Evolutionary conservation across 1,140 invertebrate genomes (phyloP), one percentile per base, ranked within the genome.

Genomic region (Sitophilus oryzae): DNA sequence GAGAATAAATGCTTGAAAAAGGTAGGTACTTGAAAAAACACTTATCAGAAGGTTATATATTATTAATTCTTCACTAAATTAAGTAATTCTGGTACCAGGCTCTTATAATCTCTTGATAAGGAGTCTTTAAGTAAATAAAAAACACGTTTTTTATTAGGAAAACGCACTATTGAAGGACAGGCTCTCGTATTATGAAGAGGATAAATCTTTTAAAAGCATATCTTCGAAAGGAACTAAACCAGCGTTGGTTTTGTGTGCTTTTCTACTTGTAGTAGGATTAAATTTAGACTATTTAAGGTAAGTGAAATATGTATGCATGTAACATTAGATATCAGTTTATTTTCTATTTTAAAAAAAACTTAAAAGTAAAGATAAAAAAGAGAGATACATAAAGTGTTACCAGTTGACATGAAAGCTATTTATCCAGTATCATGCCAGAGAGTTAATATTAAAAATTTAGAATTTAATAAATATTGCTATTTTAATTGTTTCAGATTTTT

Each of bases 1-100:
- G 87, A 92, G 71, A 92, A 93, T 70, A 72, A 75, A 10, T 75
- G 79, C 59, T 67, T 95, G 18, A 82, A 82, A 71, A 69, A 75
- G 50, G 90, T 88, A 74, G 83, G 78, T 72, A 53, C 1, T 18
- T 20, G 6, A 19, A 5, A 38, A 38, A 9, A n/a, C 5, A 14
- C 36, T 15, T 38, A n/a, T 38, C 36, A 38, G 4, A 4, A 4
- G 4, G 4, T 38, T 38, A 5, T 4, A 5, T 38, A n/a, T 34
- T 34, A 34, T 34, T 34, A 6, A 11, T 11, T 6, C 25, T 6
- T 5, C 11, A 34, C 11, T 5, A 6, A 6, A 34, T 34, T 11
- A 34, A 5, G 25, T 5, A 6, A 34, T 34, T 34, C 11, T 34
- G 5, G 9, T 38, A 15, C 4, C 6, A 38, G 36, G 4, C 9